phyloP scores from a whole-genome alignment of 2,888 invertebrate genomes.

The Tetanocera ferruginea region DNA sequence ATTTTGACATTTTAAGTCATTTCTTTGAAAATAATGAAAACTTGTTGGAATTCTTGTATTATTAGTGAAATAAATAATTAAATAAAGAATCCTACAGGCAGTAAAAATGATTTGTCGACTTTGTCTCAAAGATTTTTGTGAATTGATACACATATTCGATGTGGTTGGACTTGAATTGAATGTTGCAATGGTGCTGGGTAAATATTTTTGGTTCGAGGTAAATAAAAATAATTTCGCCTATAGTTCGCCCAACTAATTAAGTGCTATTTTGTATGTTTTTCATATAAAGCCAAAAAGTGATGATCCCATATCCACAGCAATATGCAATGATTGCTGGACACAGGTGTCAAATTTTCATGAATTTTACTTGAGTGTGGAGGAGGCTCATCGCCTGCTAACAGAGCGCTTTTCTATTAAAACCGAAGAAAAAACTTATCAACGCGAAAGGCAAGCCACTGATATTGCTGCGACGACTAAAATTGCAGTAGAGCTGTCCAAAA shows the following conservation, averaged over 20 bases:
- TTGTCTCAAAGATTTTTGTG: conserved; percentile 61
- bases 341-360: conserved; percentile 59
- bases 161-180: conserved; percentile 57
- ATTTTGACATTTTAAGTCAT: too few species aligned
- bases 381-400: conserved; percentile 62
- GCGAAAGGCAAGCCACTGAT: background rate
- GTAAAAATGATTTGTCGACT: conserved; percentile 65
- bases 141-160: conserved; percentile 64
- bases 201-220: conserved; percentile 69
- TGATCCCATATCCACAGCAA: conserved; percentile 62
- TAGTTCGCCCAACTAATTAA: background rate
- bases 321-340: conserved; percentile 64
- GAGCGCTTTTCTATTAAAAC: conserved; percentile 58
- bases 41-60: background rate
- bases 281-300: conserved; percentile 54
- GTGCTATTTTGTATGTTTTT: conserved; percentile 1
- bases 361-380: conserved; percentile 60
- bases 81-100: background rate
- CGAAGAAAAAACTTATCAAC: conserved; percentile 33
- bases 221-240: background rate
- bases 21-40: background rate
- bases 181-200: conserved; percentile 60
- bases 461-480: background rate
- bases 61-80: background rate
- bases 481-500: background rate